A percentile compares a stretch with the other conserved stretches of the same genome.
Evolutionary conservation across 2,113 vertebrate genomes (phyloP).

Genomic region (Podarcis muralis): DNA sequence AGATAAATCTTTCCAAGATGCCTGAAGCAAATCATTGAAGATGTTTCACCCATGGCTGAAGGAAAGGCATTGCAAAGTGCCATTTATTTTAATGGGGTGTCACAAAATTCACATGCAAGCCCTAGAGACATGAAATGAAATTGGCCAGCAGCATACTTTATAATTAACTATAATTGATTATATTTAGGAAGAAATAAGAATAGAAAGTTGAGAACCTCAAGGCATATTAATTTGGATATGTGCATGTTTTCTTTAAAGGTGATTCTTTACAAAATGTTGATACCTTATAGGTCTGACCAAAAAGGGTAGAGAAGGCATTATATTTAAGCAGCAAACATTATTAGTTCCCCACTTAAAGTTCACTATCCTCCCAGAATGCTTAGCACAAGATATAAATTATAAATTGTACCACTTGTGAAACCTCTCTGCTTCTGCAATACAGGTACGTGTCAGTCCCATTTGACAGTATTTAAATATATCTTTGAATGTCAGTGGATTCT

Average conservation of each 20-base stretch:
- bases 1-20: no score
- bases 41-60: no score
- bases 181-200: slow-evolving; percentile 16
- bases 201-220: not conserved
- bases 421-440: not conserved
- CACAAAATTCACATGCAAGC: not conserved
- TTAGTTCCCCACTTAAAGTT: not conserved
- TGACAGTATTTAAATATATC: not conserved
- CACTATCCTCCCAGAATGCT: not conserved
- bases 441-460: not conserved
- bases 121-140: not conserved
- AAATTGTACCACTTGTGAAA: not conserved
- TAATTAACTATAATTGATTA: not conserved
- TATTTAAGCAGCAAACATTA: not conserved
- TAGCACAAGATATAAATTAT: not conserved
- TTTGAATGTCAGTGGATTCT: not conserved
- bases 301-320: not conserved
- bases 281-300: not conserved
- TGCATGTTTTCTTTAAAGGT: not conserved
- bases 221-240: slow-evolving; percentile 22
- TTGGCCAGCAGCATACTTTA: not conserved
- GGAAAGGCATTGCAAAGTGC: no score
- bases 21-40: no score
- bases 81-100: not conserved
- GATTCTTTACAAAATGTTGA: not conserved